Conservation (phyloP, 2,113 vertebrate genomes). For the Prunella himalayana region DNA sequence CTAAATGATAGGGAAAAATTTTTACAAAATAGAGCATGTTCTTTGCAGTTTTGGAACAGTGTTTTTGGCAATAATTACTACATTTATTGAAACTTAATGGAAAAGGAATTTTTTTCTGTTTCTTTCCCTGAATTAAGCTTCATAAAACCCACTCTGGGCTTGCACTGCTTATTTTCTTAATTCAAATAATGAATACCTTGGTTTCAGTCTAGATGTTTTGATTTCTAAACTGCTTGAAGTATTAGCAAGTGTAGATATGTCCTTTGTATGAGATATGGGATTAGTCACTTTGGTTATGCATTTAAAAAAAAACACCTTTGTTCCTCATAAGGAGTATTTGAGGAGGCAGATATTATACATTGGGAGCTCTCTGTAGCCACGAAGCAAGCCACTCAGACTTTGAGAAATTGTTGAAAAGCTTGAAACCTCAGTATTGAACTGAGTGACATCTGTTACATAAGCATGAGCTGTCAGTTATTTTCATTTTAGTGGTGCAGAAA, state of each 20-base stretch:
- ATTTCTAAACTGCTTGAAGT: neutral
- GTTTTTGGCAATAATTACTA: neutral
- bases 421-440: neutral
- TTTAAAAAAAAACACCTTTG: neutral
- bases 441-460: neutral
- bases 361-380: neutral
- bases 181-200: neutral
- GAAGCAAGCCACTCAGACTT: neutral
- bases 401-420: neutral
- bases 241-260: neutral
- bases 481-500: neutral
- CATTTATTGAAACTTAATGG: neutral
- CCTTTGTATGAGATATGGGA: neutral
- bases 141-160: neutral
- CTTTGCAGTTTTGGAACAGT: neutral
- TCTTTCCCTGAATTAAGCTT: neutral
- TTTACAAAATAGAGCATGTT: neutral
- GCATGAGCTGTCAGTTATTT: conserved; percentile 43
- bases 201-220: neutral
- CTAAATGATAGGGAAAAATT: no score
- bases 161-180: neutral
- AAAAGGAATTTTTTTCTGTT: neutral
- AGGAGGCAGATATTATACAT: neutral
- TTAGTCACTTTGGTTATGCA: neutral
- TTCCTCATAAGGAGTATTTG: neutral